Conservation (phyloP, 2,113 vertebrate species). For the Tyrannus savana region DNA sequence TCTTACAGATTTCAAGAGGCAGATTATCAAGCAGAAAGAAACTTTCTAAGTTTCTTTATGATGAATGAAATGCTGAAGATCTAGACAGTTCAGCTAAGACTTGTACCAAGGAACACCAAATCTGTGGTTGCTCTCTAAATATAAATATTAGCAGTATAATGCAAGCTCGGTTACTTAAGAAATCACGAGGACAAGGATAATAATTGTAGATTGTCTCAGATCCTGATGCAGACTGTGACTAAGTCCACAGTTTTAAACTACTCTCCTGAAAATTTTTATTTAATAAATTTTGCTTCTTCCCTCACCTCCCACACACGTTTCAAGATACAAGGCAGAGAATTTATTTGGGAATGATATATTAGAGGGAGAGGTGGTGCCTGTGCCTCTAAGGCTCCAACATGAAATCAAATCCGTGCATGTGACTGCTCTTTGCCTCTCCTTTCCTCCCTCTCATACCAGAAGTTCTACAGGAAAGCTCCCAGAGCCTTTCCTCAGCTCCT, state of each 20-base stretch:
- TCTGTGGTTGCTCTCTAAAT: neutral
- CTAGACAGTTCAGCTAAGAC: neutral
- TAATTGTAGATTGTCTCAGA: neutral
- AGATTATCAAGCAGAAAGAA: neutral
- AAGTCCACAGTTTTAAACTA: neutral
- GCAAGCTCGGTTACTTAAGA: neutral
- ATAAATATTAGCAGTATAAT: neutral
- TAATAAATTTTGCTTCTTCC: neutral
- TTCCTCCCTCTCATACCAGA: neutral
- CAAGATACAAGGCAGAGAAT: neutral
- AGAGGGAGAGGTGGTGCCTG: neutral
- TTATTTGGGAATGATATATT: neutral
- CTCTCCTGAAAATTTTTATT: neutral
- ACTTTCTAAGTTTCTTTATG: neutral
- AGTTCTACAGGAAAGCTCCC: neutral
- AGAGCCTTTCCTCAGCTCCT: neutral
- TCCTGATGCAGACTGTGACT: neutral
- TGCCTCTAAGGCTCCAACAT: neutral
- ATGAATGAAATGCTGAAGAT: neutral
- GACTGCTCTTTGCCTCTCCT: neutral
- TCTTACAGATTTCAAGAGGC: neutral
- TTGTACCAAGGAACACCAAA: neutral
- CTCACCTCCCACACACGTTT: neutral
- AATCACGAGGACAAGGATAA: neutral
- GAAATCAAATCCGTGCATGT: neutral